Base-by-base conservation (phyloP, 2,113 vertebrate genomes). In the Psilopogon haemacephalus region DNA sequence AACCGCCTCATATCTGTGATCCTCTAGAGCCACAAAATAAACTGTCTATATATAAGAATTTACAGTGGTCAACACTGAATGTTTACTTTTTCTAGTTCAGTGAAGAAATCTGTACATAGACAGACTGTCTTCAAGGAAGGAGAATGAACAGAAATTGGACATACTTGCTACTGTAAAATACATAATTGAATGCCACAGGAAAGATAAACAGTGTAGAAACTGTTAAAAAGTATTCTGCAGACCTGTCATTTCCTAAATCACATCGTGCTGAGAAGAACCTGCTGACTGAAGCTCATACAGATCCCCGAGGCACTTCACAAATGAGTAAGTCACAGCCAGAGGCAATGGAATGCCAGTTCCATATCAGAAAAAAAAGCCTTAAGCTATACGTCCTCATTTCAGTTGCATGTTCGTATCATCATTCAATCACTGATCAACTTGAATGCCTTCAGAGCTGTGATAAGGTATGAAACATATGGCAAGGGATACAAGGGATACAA, bases 181-280 rank as follows among this genome's bases (percentile, higher is more conserved):
- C 8, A 20, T 92, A 95, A 93, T 28, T 95, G 81, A 96, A 84
- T 84, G 81, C 74, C 58, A 40, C 68, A 89, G 88, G 78, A 84
- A 78, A 84, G 42, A 72, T 35, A 70, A 71, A 71, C 4, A 0
- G 28, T 80, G 50, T 33, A 74, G 55, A 96, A 88, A 83, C 3
- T 81, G 65, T 44, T 86, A 80, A 71, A 83, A 60, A 75, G 27
- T 81, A 40, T 75, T 81, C 67, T 75, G 56, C 12, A 48, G 54
- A 75, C 37, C 55, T 92, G 86, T 94, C 82, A 67, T 93, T 48
- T 75, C 40, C 38, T 91, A 84, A 87, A 70, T 88, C 65, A 65
- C 72, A 81, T 16, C 1, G 1, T 32, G 42, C 72, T 91, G 73
- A 65, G 84, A 83, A 79, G 75, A 33, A 90, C 26, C 50, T 67